phyloP scores from a whole-genome alignment of 35 echinoderm and acorn worm genomes.

The Heliocidaris tuberculata region DNA sequence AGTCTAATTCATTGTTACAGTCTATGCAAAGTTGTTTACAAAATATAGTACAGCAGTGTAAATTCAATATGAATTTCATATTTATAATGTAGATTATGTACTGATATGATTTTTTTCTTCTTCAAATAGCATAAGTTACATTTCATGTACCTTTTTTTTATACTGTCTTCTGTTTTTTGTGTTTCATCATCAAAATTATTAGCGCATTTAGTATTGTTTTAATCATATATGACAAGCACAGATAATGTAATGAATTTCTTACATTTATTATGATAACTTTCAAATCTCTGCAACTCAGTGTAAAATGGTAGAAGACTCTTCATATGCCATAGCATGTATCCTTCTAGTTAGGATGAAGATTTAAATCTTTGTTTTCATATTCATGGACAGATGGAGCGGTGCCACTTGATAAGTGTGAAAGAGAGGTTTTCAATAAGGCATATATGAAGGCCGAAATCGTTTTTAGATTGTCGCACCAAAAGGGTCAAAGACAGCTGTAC shows the following conservation, averaged over 20 bases:
- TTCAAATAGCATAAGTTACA: not conserved
- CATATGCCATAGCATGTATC: no score
- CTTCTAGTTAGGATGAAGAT: no score
- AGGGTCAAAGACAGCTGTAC: no score
- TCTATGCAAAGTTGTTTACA: not conserved
- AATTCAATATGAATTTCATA: constrained; percentile 19
- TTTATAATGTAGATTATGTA: not conserved
- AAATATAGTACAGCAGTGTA: not conserved
- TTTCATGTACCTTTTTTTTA: not conserved
- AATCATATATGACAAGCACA: not conserved
- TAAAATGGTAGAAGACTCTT: no score
- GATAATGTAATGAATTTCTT: not conserved
- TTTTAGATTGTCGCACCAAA: no score
- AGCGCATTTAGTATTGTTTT: not conserved
- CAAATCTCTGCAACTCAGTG: no score
- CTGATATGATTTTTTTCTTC: not conserved
- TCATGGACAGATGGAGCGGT: no score
- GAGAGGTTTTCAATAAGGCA: no score
- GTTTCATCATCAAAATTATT: not conserved
- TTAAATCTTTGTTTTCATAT: no score
- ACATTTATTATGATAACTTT: no score
- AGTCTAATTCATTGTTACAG: not conserved
- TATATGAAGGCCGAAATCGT: no score
- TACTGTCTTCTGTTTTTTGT: not conserved
- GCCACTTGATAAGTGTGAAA: no score